Evolutionary conservation across 2,888 invertebrate genomes (phyloP), one percentile per base, ranked within the genome.

Genomic region (Epistrophe eligans): DNA sequence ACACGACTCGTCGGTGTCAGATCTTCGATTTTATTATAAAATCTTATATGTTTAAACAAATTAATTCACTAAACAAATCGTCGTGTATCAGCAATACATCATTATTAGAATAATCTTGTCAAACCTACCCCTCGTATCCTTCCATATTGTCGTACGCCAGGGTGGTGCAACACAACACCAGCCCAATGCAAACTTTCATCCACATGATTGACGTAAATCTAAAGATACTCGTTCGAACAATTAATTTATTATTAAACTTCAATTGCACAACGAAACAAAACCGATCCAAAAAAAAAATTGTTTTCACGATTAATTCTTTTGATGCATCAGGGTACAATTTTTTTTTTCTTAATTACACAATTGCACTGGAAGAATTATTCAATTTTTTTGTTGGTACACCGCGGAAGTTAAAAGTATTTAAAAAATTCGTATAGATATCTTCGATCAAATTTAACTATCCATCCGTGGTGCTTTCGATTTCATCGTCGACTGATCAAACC

Each of bases 381-480:
- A 13, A 62, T 48, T 52, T 71, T 50, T 4, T 19, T n/a, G n/a
- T 19, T 9, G 1, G 1, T 55, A 52, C 73, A 35, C 60, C 77
- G 67, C 81, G 84, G 81, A 73, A 81, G 58, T 58, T 32, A 11
- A 62, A 52, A 19, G 57, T 66, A 79, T 40, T 76, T 24, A n/a
- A 24, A 62, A 35, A 55, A 24, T 72, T 62, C 45, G 38, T 38
- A n/a, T 66, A 60, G 45, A 52, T 67, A 52, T 70, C 1, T 40
- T 19, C 67, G 48, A 60, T 38, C 66, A 66, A 74, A 64, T 67
- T 77, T 79, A 77, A 72, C 73, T 80, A 77, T 77, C 88, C 90
- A 90, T 89, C 90, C 90, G 92, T 89, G 90, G 89, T 89, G 91
- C 90, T 91, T 90, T 91, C 90, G 91, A 88, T 91, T 89, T 90